These are phyloP conservation scores for Zonotrichia leucophrys DNA, from an alignment of 2,113 vertebrate genomes.

Conservation along the genomic window DNA sequence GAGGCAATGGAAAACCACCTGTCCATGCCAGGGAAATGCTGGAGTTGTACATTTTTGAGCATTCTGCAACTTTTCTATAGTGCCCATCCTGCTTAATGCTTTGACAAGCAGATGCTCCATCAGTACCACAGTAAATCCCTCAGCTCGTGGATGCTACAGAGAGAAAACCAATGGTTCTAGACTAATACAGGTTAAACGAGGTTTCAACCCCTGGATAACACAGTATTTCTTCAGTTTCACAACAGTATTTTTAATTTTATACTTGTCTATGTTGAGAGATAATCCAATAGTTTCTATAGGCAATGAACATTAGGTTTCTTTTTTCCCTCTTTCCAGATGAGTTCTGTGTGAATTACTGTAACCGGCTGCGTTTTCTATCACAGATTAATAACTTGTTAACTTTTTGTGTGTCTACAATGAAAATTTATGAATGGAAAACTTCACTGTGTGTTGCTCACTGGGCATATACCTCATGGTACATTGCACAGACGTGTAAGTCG, in stretches of 20 bases:
- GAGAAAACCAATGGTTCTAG: conserved; percentile 29
- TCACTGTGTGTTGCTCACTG: conserved; percentile 90
- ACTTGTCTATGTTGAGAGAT: conserved; percentile 58
- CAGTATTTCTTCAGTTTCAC: conserved; percentile 63
- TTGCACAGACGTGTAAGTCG: conserved; percentile 92
- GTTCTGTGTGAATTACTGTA: conserved; percentile 65
- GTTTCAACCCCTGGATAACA: conserved; percentile 74
- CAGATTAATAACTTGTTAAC: conserved; percentile 69
- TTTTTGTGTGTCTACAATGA: conserved; percentile 81
- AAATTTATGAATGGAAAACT: conserved; percentile 84
- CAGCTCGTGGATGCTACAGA: background rate
- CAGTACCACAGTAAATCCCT: accelerated
- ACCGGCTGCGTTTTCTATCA: conserved; percentile 69
- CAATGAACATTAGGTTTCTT: conserved; percentile 57
- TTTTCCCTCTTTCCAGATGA: conserved; percentile 49
- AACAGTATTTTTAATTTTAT: conserved; percentile 71
- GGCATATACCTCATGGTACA: conserved; percentile 89
- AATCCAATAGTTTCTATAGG: conserved; percentile 67
- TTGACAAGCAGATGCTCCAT: background rate
- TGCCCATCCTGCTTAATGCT: background rate
- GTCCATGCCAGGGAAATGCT: background rate
- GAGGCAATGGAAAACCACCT: background rate
- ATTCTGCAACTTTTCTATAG: background rate
- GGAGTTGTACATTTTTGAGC: background rate
- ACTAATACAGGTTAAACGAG: conserved; percentile 35